These are phyloP conservation scores for Hydrotaea diabolus DNA, from an alignment of 2,888 invertebrate species.

Conservation along the genomic window DNA sequence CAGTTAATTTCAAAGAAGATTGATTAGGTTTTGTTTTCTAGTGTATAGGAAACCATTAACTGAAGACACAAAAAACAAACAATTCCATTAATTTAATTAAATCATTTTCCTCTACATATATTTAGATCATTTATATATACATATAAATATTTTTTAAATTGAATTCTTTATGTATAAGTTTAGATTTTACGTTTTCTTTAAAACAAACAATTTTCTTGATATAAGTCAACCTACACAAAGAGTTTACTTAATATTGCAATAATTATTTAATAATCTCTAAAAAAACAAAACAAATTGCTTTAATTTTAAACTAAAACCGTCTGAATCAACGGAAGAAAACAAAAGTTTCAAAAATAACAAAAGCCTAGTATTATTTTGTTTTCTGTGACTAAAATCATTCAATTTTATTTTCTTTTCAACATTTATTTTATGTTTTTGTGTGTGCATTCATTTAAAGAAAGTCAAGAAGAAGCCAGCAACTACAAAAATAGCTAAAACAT, in stretches of 20 bases:
- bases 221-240: constrained; percentile 53
- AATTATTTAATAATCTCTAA: constrained; percentile 59
- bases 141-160: constrained; percentile 41
- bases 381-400: constrained; percentile 40
- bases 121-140: background rate
- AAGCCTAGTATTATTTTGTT: constrained; percentile 31
- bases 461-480: constrained; percentile 21
- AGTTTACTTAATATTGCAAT: constrained; percentile 67
- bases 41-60: constrained; percentile 32
- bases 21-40: constrained; percentile 27
- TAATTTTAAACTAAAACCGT: constrained; percentile 10
- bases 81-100: constrained; percentile 62
- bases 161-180: constrained; percentile 48
- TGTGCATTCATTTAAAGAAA: constrained; percentile 55
- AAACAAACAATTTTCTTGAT: constrained; percentile 13
- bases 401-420: constrained; percentile 12
- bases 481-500: constrained; percentile 21
- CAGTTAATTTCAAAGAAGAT: constrained; percentile 1
- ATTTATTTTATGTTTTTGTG: constrained; percentile 66
- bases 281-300: constrained; percentile 19
- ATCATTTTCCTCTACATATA: constrained; percentile 14
- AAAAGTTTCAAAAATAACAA: background rate
- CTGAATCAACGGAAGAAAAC: background rate
- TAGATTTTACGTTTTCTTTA: constrained; percentile 47
- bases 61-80: background rate